These are phyloP conservation scores for Actinemys pallida DNA, from an alignment of 2,113 vertebrate genomes.

Conservation along the genomic window DNA sequence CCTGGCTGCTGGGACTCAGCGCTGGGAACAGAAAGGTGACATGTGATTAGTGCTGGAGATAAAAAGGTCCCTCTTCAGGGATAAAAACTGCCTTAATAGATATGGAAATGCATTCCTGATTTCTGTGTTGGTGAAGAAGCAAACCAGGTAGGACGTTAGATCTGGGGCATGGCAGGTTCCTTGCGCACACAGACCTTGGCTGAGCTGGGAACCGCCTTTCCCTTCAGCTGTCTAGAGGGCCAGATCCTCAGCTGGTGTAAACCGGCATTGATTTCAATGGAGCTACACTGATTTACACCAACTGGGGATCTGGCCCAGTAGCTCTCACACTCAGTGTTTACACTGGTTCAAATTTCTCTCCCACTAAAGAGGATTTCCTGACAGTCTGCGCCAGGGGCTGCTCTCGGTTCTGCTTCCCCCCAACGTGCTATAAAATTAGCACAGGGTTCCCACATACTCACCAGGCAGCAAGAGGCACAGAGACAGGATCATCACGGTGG, in stretches of 20 bases:
- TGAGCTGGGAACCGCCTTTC: too few relatives aligned
- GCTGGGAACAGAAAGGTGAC: background rate
- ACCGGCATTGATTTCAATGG: background rate
- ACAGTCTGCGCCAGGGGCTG: background rate
- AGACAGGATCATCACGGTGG: background rate
- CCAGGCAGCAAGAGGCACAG: background rate
- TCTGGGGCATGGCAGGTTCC: too few relatives aligned
- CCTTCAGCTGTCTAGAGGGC: too few relatives aligned
- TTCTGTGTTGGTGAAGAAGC: too few relatives aligned
- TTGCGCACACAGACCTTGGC: too few relatives aligned
- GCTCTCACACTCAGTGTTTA: background rate
- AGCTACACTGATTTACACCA: background rate
- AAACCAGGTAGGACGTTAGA: too few relatives aligned
- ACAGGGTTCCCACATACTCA: background rate
- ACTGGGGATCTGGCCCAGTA: background rate
- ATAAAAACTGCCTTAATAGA: background rate
- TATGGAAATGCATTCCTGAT: too few relatives aligned
- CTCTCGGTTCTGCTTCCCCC: background rate
- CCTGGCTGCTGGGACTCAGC: background rate
- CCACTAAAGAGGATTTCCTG: background rate
- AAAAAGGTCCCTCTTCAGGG: background rate
- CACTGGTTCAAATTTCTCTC: background rate
- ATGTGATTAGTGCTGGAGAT: background rate
- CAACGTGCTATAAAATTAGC: background rate
- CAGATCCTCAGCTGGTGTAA: background rate